A percentile compares a stretch with the other conserved stretches of the same genome.
Conservation (phyloP, 2,797 vertebrate species). For the Coluber constrictor region DNA sequence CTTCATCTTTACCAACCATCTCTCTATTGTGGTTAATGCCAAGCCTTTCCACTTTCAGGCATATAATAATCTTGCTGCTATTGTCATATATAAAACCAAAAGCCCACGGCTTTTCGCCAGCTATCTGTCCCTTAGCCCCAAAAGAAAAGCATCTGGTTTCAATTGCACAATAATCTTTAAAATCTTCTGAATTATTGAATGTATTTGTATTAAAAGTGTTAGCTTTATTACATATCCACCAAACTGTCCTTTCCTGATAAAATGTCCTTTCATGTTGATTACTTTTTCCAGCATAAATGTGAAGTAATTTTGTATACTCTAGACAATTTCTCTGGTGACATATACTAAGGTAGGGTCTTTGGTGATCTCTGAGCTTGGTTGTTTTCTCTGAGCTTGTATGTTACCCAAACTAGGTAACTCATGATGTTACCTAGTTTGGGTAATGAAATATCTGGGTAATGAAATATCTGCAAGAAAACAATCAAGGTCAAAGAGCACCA, state of each 20-base stretch:
- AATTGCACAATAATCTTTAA: neutral
- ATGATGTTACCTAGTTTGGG: neutral
- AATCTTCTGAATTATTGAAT: neutral
- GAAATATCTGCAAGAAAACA: neutral
- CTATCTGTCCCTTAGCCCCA: neutral
- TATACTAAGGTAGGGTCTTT: neutral
- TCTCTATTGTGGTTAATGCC: neutral
- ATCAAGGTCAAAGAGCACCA: neutral
- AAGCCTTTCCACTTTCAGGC: neutral
- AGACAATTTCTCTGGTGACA: neutral
- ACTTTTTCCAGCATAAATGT: neutral
- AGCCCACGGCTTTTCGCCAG: neutral
- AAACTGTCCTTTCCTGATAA: neutral
- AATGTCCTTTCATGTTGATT: neutral
- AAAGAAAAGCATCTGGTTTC: neutral
- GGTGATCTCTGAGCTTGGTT: neutral
- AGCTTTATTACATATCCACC: neutral
- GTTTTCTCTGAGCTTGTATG: neutral
- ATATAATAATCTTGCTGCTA: neutral
- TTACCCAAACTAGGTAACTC: neutral
- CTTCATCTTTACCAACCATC: neutral
- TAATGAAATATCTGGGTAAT: neutral
- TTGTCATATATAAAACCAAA: neutral
- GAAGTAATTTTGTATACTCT: neutral
- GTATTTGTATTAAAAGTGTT: neutral